Percentiles rank a stretch among this genome's conserved stretches.
Conservation (phyloP, 2,888 invertebrate genomes). For the Cordilura impudica region DNA sequence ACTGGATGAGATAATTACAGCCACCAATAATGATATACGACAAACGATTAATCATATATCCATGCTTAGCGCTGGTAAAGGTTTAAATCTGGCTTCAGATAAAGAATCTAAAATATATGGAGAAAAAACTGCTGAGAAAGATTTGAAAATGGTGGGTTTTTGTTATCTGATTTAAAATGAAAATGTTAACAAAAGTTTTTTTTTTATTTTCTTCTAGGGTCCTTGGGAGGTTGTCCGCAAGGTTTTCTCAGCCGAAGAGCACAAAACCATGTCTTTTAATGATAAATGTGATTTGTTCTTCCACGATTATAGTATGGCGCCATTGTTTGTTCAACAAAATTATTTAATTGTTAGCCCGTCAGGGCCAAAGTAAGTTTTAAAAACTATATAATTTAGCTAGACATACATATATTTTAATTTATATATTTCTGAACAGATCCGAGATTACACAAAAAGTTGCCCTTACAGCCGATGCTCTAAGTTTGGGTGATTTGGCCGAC, state of each 20-base stretch:
- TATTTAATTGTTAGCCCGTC: constrained; percentile 90
- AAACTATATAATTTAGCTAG: no score
- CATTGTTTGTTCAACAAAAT: constrained; percentile 98
- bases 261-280: constrained; percentile 86
- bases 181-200: background rate
- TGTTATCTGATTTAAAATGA: no score
- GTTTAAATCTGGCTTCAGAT: constrained; percentile 77
- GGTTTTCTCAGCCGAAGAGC: constrained; percentile 90
- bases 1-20: constrained; percentile 88
- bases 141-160: constrained; percentile 85
- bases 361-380: constrained; percentile 82
- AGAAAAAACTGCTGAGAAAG: constrained; percentile 85
- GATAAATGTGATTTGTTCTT: constrained; percentile 96
- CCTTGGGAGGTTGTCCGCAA: constrained; percentile 95
- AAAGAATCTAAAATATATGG: constrained; percentile 79
- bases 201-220: constrained; percentile 79
- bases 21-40: constrained; percentile 94
- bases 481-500: constrained; percentile 91
- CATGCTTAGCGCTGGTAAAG: constrained; percentile 84
- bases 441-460: constrained; percentile 85
- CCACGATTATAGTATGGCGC: constrained; percentile 96
- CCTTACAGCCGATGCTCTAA: constrained; percentile 90
- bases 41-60: constrained; percentile 95
- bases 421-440: no score
- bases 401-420: no score